Percentiles rank a stretch among this genome's conserved stretches.
These are phyloP conservation scores for Cepaea nemoralis DNA, from an alignment of 1,140 invertebrate genomes.

Conservation along the genomic window DNA sequence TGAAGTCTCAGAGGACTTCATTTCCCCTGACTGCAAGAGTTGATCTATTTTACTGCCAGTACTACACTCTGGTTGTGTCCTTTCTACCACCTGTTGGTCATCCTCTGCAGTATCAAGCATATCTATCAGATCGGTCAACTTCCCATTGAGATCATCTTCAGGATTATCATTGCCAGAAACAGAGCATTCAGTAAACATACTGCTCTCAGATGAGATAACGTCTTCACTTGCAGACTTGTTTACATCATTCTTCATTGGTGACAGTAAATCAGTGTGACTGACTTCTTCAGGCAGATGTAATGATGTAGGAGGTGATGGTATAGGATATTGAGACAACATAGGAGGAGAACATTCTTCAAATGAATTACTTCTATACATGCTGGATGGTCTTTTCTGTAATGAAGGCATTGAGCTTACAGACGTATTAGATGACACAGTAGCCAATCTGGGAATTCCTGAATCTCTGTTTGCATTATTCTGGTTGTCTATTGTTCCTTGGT, in stretches of 20 bases:
- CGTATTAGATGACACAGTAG: background rate
- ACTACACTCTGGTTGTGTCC: background rate
- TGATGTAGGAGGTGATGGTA: background rate
- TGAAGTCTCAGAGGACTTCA: background rate
- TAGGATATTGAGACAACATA: background rate
- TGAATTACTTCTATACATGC: background rate
- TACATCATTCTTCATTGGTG: background rate
- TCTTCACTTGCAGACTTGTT: background rate
- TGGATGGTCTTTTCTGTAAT: background rate
- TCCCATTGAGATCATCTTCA: background rate
- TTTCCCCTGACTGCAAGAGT: background rate
- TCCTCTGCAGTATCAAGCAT: background rate
- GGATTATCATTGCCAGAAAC: too few relatives aligned
- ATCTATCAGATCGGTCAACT: background rate
- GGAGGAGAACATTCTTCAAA: background rate
- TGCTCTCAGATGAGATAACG: too few relatives aligned
- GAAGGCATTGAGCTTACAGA: background rate
- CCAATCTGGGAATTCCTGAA: background rate
- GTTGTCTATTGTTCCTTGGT: background rate
- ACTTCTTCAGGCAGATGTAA: constrained; percentile 5
- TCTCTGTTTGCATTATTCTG: background rate
- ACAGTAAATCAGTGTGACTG: background rate
- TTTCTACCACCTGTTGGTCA: background rate
- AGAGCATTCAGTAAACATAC: background rate
- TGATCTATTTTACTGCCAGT: background rate